Percentiles rank a stretch among this genome's conserved stretches.
Evolutionary conservation across 2,888 invertebrate genomes (phyloP).

Genomic region (Dexiosoma caninum): DNA sequence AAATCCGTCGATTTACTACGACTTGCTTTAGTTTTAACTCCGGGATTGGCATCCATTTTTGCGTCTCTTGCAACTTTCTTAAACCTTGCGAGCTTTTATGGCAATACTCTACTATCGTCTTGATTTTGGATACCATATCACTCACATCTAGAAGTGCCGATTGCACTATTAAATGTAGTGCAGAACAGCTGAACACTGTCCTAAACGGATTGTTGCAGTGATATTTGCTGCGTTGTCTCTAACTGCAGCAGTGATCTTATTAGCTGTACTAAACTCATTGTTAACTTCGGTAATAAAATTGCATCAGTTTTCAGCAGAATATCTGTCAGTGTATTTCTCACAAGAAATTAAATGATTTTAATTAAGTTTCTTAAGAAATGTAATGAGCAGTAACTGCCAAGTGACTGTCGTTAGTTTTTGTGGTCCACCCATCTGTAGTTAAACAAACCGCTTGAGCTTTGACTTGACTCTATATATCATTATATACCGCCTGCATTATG

Average conservation of each 20-base stretch:
- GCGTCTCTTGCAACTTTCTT: background rate
- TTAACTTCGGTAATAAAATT: no score
- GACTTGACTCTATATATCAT: no score
- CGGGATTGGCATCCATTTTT: constrained; percentile 1
- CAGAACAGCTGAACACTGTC: constrained; percentile 26
- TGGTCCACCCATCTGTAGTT: constrained; percentile 45
- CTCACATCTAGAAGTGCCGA: constrained; percentile 8
- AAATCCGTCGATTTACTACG: background rate
- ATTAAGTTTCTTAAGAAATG: background rate
- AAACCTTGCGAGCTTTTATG: background rate
- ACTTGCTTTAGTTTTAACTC: background rate
- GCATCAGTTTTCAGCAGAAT: constrained; percentile 25
- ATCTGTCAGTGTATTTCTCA: constrained; percentile 8
- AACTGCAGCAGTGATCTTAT: background rate
- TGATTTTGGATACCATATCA: background rate
- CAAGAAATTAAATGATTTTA: constrained; percentile 38
- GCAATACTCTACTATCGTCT: background rate
- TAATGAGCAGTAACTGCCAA: constrained; percentile 50
- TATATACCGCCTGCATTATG: no score
- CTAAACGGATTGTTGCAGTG: constrained; percentile 15
- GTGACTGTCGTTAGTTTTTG: constrained; percentile 9
- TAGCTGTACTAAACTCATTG: background rate
- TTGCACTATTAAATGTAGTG: constrained; percentile 14
- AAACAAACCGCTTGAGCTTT: constrained; percentile 22
- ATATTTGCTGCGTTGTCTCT: constrained; percentile 49